phyloP scores from a whole-genome alignment of 2,888 invertebrate genomes.

The Ephialtes manifestator region DNA sequence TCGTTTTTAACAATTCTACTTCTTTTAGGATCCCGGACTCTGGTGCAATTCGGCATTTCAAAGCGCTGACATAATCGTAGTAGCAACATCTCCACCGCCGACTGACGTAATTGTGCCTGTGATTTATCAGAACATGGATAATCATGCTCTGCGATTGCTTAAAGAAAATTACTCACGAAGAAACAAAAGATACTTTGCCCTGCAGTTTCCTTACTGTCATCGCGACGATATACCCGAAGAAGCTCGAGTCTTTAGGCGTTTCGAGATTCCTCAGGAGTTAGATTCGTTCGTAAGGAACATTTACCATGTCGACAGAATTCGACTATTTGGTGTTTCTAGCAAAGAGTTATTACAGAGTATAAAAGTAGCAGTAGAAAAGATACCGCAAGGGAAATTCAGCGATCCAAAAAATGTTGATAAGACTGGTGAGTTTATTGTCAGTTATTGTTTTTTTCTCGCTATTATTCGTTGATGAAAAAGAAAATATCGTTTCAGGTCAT shows the following conservation, averaged over 20 bases:
- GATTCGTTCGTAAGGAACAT: slow-evolving; percentile 80
- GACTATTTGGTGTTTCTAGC: slow-evolving; percentile 75
- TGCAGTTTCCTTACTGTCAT: slow-evolving; percentile 83
- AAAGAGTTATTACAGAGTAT: slow-evolving; percentile 79
- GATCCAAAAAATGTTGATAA: slow-evolving; percentile 67
- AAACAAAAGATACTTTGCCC: slow-evolving; percentile 79
- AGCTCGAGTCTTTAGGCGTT: slow-evolving; percentile 78
- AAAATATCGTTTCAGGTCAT: slow-evolving; percentile 23
- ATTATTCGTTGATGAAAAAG: background rate
- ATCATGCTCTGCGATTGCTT: slow-evolving; percentile 78
- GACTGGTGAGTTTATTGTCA: slow-evolving; percentile 72
- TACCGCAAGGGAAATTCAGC: slow-evolving; percentile 66
- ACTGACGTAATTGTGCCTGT: slow-evolving; percentile 71
- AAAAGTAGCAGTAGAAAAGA: slow-evolving; percentile 75
- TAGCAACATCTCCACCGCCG: slow-evolving; percentile 81
- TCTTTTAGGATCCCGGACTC: slow-evolving; percentile 79
- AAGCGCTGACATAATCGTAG: slow-evolving; percentile 79
- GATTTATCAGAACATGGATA: slow-evolving; percentile 80
- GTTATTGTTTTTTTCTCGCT: background rate
- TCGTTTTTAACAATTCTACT: background rate
- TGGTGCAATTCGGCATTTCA: slow-evolving; percentile 83
- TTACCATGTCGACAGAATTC: slow-evolving; percentile 75
- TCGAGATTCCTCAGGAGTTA: slow-evolving; percentile 81
- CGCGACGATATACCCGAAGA: slow-evolving; percentile 81
- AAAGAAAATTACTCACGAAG: slow-evolving; percentile 78